Percentiles rank a stretch among this genome's conserved stretches.
Evolutionary conservation across 92 coral and sea anemone species (phyloP).

Genomic region (Porites evermanni): DNA sequence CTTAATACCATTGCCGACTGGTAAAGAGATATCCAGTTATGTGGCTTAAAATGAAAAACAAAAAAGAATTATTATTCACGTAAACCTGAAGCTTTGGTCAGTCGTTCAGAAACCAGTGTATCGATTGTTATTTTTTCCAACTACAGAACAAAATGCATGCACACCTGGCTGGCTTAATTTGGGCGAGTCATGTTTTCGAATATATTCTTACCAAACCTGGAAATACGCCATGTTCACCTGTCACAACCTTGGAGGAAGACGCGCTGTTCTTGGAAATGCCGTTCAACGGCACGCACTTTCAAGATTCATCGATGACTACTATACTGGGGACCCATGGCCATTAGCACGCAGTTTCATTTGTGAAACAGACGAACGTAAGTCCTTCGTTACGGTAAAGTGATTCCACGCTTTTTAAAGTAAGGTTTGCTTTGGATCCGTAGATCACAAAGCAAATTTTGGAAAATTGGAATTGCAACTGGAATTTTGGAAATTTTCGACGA

Average conservation of each 20-base stretch:
- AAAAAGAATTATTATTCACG: too few species aligned
- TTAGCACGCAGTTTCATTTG: not conserved
- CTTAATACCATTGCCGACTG: too few species aligned
- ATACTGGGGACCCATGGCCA: not conserved
- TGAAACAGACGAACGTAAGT: slow-evolving; percentile 29
- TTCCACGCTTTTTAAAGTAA: not conserved
- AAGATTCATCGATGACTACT: slow-evolving; percentile 3
- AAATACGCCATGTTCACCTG: slow-evolving; percentile 1
- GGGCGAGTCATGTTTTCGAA: slow-evolving; percentile 2
- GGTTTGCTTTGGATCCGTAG: not conserved
- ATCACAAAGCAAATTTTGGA: too few species aligned
- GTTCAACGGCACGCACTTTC: too few species aligned
- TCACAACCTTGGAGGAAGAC: slow-evolving; percentile 13
- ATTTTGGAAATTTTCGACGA: too few species aligned
- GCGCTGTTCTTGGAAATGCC: not conserved
- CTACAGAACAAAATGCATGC: slow-evolving; percentile 16
- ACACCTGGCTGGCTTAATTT: slow-evolving; percentile 36
- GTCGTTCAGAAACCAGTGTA: too few species aligned
- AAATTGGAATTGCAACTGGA: too few species aligned
- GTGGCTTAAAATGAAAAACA: too few species aligned
- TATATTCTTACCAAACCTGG: not conserved
- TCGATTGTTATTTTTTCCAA: not conserved
- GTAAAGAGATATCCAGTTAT: too few species aligned
- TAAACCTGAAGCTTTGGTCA: too few species aligned
- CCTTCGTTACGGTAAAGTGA: not conserved